These are phyloP conservation scores for Leuctra nigra DNA, from an alignment of 2,888 invertebrate species.

Conservation along the genomic window DNA sequence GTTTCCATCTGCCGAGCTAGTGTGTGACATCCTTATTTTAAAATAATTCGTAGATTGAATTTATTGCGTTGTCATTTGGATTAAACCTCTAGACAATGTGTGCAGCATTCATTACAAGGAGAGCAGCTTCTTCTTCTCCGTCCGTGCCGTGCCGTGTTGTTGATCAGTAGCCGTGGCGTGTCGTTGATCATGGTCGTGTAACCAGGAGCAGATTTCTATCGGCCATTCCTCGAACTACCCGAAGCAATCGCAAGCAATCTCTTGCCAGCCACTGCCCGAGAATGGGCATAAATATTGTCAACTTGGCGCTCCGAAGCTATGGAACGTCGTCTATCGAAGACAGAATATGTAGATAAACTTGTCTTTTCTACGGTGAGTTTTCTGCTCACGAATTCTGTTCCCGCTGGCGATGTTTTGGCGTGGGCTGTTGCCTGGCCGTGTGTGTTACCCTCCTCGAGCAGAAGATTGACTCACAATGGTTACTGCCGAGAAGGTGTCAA, in stretches of 20 bases:
- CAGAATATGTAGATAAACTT: slow-evolving; percentile 13
- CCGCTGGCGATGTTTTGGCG: neutral
- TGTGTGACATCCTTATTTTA: slow-evolving; percentile 23
- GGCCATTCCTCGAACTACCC: slow-evolving; percentile 12
- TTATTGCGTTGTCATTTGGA: slow-evolving; percentile 17
- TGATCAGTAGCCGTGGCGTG: neutral
- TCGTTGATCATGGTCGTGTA: neutral
- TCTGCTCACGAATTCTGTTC: no score
- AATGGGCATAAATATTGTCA: slow-evolving; percentile 25
- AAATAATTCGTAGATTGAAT: slow-evolving; percentile 22
- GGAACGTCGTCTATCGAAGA: neutral
- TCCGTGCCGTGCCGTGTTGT: neutral
- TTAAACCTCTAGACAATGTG: slow-evolving; percentile 10
- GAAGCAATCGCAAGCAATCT: no score
- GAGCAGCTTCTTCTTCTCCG: slow-evolving; percentile 4
- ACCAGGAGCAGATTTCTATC: slow-evolving; percentile 21
- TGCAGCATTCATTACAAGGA: slow-evolving; percentile 23
- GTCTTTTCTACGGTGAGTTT: no score
- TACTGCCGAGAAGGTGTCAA: slow-evolving; percentile 4
- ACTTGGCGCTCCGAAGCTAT: slow-evolving; percentile 9
- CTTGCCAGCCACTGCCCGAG: neutral
- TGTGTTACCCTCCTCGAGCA: neutral
- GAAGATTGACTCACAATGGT: neutral
- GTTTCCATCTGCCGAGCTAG: neutral
- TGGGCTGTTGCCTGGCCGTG: neutral